Evolutionary conservation across 2,113 vertebrate genomes (phyloP), one percentile per base, ranked within the genome.

Genomic region (Lepus europaeus): DNA sequence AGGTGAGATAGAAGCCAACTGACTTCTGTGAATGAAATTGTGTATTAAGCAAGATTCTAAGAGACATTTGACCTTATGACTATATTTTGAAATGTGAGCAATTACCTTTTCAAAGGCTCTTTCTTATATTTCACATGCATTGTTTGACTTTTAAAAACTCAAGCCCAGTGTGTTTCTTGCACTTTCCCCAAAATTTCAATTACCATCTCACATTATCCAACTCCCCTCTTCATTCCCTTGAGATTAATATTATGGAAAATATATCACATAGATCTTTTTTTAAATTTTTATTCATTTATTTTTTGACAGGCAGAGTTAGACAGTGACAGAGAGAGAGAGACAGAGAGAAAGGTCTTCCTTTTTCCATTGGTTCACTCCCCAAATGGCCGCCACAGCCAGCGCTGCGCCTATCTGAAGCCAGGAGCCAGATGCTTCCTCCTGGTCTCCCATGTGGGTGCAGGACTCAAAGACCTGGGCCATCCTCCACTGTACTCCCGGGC

Each of bases 161-260:
- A 8, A 45, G 5, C 9, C n/a, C 29, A 74, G 85, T 90, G 49
- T 81, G 16, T 96, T 85, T 23, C 6, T 90, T 64, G 39, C n/a
- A 76, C 88, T 88, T 90, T 79, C 68, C 88, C 80, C 69, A 92
- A 76, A 87, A 92, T 90, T 88, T 90, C 72, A 86, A 70, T 82
- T 66, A 80, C 49, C n/a, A 19, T 51, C 5, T 89, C 63, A 73
- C 59, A 77, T 68, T 20, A 89, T 87, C 29, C 56, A 85, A 93
- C 20, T 89, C 66, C n/a, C 11, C 7, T 84, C 33, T 16, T 51
- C 39, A 87, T 49, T 81, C 39, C 12, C 64, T 76, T n/a, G 78
- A 92, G 61, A 66, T 66, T 92, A 69, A 88, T 97, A 85, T 89
- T 86, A 5, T 92, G 64, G 73, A 81, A 93, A 88, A 93, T 66